phyloP scores from a whole-genome alignment of 2,888 invertebrate genomes.

The Nezara viridula region DNA sequence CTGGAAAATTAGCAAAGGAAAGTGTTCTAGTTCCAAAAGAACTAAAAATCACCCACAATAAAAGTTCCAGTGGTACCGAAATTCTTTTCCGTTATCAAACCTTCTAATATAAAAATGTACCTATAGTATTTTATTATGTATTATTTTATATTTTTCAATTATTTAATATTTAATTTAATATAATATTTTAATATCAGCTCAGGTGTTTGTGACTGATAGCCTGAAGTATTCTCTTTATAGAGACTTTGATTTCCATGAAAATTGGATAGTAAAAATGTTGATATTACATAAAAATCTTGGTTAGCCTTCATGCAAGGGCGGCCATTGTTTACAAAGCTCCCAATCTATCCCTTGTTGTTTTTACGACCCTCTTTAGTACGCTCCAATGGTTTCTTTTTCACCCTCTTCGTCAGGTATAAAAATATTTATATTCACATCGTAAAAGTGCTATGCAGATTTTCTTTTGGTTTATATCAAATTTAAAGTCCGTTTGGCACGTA shows the following conservation, averaged over 20 bases:
- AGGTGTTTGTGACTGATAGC: not conserved
- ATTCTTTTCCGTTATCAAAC: no score
- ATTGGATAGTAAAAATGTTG: slow-evolving; percentile 6
- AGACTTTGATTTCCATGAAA: slow-evolving; percentile 1
- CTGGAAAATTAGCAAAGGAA: no score
- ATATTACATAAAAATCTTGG: not conserved
- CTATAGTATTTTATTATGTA: no score
- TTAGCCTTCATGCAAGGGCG: not conserved
- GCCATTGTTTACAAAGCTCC: slow-evolving; percentile 26
- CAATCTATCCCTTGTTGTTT: not conserved
- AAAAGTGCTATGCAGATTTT: not conserved
- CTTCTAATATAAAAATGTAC: no score
- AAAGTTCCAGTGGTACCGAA: no score
- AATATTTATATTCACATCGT: slow-evolving; percentile 21
- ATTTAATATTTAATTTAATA: no score
- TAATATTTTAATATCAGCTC: not conserved
- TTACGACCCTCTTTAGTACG: not conserved
- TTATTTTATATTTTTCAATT: no score
- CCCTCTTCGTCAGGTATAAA: slow-evolving; percentile 42
- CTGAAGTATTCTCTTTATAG: not conserved
- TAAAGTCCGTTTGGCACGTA: not conserved
- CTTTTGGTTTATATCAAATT: not conserved
- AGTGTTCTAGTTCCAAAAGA: no score
- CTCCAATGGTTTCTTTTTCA: not conserved
- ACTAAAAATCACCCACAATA: no score